Conservation (phyloP, 37 sponge, comb jelly and placozoan species). For the Ephydatia muelleri region DNA sequence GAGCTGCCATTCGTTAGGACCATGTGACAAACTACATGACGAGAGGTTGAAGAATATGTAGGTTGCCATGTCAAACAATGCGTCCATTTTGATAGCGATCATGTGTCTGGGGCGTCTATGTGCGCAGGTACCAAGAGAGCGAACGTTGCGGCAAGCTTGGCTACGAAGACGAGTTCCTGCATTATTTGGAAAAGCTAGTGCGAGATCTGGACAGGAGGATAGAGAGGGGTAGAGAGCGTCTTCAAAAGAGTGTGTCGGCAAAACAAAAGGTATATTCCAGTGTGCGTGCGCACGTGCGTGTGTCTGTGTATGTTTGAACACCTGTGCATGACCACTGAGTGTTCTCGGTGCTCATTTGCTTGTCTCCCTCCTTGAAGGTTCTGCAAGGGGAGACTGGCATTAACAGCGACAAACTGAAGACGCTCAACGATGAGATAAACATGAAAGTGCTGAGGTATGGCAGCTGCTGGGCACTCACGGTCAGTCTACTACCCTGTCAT, state of each 20-base stretch:
- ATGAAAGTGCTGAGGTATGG: constrained; percentile 21
- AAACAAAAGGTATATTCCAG: constrained; percentile 51
- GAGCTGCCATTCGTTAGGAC: too few species aligned
- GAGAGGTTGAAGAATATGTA: constrained; percentile 53
- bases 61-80: neutral
- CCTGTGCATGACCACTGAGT: neutral
- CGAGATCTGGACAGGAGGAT: constrained; percentile 82
- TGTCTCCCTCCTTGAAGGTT: neutral
- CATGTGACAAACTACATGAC: constrained; percentile 80
- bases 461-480: neutral
- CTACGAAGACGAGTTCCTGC: constrained; percentile 83
- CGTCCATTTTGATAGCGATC: neutral
- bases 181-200: constrained; percentile 82
- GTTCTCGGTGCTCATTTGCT: neutral
- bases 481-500: too few species aligned
- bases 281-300: neutral
- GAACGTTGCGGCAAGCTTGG: constrained; percentile 45
- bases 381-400: neutral
- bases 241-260: constrained; percentile 75
- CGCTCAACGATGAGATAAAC: constrained; percentile 31
- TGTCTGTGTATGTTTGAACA: neutral
- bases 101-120: neutral
- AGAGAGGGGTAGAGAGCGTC: constrained; percentile 68
- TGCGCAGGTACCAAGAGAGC: constrained; percentile 80
- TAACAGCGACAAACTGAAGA: constrained; percentile 18